Evolutionary conservation across 2,888 invertebrate genomes (phyloP), one percentile per base, ranked within the genome.

Genomic region (Eucera pruinosa): DNA sequence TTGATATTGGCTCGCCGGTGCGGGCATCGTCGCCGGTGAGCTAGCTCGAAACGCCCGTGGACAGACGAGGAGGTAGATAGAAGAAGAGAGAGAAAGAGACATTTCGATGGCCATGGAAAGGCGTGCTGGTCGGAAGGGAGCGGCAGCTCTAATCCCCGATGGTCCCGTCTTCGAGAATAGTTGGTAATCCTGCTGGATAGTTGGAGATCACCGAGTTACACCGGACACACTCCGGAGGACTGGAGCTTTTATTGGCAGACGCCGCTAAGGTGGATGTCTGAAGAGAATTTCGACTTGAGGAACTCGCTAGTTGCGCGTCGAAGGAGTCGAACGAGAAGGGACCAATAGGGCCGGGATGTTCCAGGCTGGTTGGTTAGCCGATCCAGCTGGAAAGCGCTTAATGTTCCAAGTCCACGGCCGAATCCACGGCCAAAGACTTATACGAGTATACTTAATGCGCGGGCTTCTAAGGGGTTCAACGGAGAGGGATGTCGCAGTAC

Each of bases 111-210:
- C 81, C 84, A 84, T 81, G 82, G 84, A 84, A 82, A 84, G 80
- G 82, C 83, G 81, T 73, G 67, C 79, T 74, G 57, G 78, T 73
- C 69, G 75, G 69, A 73, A 73, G 82, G 84, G 81, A 74, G 67
- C 73, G 81, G 79, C 81, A 66, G 82, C 82, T 80, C 84, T 85
- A 85, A 85, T 85, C 85, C 85, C 78, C 82, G 85, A 85, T 85
- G 84, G 86, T 69, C 87, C 88, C 91, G 90, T 92, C 92, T 92
- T 92, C 90, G 90, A 86, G 90, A 90, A 92, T 91, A 91, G 89
- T 90, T 89, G 87, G 90, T 92, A 92, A 92, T 92, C 92, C 92
- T 89, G 84, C 78, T 88, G 91, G 91, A 92, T 92, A 92, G 91
- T 91, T 91, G 89, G 91, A 92, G 92, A 92, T 92, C 92, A 91